A percentile compares a stretch with the other conserved stretches of the same genome.
Evolutionary conservation across 2,113 vertebrate species (phyloP).

Genomic region (Elachura formosa): DNA sequence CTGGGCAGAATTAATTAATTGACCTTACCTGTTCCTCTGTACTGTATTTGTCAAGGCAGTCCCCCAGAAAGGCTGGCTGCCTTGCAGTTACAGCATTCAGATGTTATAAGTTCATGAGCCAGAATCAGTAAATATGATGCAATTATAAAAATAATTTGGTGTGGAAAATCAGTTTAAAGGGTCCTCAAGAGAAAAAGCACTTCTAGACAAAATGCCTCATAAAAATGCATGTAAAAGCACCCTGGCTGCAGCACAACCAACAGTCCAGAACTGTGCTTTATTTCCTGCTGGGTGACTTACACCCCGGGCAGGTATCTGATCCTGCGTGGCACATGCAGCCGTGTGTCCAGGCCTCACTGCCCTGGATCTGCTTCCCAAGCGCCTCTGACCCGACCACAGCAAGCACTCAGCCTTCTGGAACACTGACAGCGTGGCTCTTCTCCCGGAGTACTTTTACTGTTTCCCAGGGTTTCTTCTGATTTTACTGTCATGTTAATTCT

Average conservation of each 20-base stretch:
- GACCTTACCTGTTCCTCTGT: neutral
- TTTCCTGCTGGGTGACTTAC: neutral
- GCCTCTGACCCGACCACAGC: neutral
- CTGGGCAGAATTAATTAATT: neutral
- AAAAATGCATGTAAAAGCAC: slow-evolving; percentile 8
- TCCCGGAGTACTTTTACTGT: neutral
- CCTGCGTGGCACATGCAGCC: neutral
- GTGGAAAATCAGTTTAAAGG: slow-evolving; percentile 37
- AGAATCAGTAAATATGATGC: slow-evolving; percentile 44
- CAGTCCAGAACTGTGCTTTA: neutral
- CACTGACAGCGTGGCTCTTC: neutral
- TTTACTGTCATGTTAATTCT: neutral
- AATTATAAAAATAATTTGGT: slow-evolving; percentile 53
- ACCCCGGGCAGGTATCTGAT: neutral
- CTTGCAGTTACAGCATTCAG: neutral
- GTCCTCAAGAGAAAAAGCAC: slow-evolving; percentile 28
- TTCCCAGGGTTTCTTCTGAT: slow-evolving; percentile 3
- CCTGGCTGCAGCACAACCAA: neutral
- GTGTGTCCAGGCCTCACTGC: neutral
- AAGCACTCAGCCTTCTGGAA: neutral
- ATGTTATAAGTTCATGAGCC: slow-evolving; percentile 24
- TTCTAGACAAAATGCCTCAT: slow-evolving; percentile 53
- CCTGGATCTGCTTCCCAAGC: neutral
- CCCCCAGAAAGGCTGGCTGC: neutral
- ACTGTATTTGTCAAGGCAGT: neutral